phyloP scores from a whole-genome alignment of 2,797 vertebrate species.

The Lagodon rhomboides region DNA sequence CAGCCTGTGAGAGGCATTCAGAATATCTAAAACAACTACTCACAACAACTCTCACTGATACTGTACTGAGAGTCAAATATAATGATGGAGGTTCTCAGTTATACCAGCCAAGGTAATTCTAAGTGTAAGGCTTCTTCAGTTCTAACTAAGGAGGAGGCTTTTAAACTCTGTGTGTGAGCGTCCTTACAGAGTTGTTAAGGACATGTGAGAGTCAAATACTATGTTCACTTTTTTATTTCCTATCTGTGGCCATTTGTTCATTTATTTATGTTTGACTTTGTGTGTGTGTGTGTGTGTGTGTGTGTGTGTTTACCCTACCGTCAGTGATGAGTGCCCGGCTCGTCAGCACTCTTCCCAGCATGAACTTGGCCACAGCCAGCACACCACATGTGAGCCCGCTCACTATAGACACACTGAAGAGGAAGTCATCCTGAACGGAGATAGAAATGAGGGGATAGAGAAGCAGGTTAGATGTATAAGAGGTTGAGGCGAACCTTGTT shows the following conservation, averaged over 20 bases:
- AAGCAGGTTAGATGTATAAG: not conserved
- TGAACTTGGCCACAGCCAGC: constrained; percentile 94
- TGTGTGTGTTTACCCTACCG: constrained; percentile 81
- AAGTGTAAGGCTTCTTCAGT: too few species aligned
- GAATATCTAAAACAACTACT: too few species aligned
- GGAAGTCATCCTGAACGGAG: constrained; percentile 91
- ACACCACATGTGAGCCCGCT: constrained; percentile 93
- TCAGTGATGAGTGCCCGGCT: constrained; percentile 97
- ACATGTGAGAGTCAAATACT: not conserved
- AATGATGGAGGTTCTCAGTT: too few species aligned
- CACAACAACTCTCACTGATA: too few species aligned
- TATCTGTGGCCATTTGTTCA: not conserved
- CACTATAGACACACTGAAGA: constrained; percentile 95
- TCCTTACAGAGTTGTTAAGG: too few species aligned
- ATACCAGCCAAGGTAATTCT: too few species aligned
- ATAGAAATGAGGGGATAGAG: constrained; percentile 1
- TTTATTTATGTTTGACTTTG: constrained; percentile 9
- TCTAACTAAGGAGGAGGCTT: too few species aligned
- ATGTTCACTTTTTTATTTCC: not conserved
- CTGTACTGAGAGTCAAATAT: too few species aligned
- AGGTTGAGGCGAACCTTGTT: not conserved
- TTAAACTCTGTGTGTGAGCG: too few species aligned
- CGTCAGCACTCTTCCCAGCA: constrained; percentile 95
- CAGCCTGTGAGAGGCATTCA: too few species aligned
- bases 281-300: constrained; percentile 22